A percentile compares a stretch with the other conserved stretches of the same genome.
phyloP scores from a whole-genome alignment of 2,888 invertebrate species.

The Aporophyla lueneburgensis region DNA sequence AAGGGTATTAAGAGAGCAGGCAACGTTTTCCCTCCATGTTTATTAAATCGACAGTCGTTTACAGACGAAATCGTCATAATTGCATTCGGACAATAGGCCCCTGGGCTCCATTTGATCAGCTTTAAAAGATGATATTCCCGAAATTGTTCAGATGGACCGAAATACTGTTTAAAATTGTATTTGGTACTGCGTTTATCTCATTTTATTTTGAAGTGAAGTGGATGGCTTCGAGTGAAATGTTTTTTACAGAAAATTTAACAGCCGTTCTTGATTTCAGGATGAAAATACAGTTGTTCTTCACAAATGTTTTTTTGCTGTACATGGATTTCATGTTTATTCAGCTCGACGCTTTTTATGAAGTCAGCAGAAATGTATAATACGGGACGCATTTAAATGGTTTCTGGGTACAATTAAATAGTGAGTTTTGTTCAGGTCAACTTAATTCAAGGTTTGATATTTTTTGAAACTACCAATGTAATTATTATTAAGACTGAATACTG shows the following conservation, averaged over 20 bases:
- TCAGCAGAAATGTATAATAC: background rate
- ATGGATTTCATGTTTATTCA: constrained; percentile 29
- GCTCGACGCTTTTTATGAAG: constrained; percentile 14
- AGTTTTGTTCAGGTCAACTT: background rate
- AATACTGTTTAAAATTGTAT: constrained; percentile 50
- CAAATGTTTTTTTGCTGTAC: background rate
- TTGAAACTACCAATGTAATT: background rate
- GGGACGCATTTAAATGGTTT: background rate
- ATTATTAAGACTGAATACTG: background rate
- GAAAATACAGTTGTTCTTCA: background rate
- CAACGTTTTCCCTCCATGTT: constrained; percentile 21
- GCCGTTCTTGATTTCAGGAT: constrained; percentile 24
- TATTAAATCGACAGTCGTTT: constrained; percentile 50
- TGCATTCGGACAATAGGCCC: constrained; percentile 54
- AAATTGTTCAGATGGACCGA: constrained; percentile 45
- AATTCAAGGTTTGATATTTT: background rate
- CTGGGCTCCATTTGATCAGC: constrained; percentile 57
- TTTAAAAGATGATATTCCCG: constrained; percentile 57
- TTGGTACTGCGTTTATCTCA: constrained; percentile 25
- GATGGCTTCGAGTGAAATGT: constrained; percentile 34
- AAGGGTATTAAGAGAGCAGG: constrained; percentile 23
- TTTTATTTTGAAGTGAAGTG: constrained; percentile 40
- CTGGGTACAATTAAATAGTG: too few species aligned
- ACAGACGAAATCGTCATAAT: constrained; percentile 57
- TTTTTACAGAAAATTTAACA: constrained; percentile 28